Evolutionary conservation across 2,888 invertebrate species (phyloP), one percentile per base, ranked within the genome.

Genomic region (Elegia similella): DNA sequence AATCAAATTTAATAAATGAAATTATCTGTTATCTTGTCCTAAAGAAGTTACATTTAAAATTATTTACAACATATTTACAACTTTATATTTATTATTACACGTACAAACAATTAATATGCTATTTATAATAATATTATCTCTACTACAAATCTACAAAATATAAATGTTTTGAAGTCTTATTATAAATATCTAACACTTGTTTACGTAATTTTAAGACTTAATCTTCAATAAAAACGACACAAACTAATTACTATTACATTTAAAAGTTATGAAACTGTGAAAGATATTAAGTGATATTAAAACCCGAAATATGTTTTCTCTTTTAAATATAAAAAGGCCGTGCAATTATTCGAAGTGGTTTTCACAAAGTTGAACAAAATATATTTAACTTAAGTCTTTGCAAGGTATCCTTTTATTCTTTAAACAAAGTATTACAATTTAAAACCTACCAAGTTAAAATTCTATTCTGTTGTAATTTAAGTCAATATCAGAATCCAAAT

Each of bases 51-150:
- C 58, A 60, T 64, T 59, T 68, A 62, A 67, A 67, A 61, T 62
- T 66, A 64, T 62, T 62, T 69, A 68, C 65, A 68, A 34, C 57
- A 58, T 69, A 65, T 68, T 64, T 69, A 69, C 69, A 68, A 58
- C 46, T 48, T 58, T 63, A 61, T 47, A 34, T 56, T 60, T 61
- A 47, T 23, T 46, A 12, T 38, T 52, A 52, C 15, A 50, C 48
- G 7, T 46, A 55, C 32, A 55, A 44, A 44, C 23, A 32, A 38
- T 52, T 50, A n/a, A 16, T 13, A 29, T 17, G n/a, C 34, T 46
- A 34, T 34, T 46, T 55, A 48, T 55, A 46, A 23, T n/a, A n/a
- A n/a, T n/a, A n/a, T 42, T 38, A 42, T 46, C 16, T 13, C 48
- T 38, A 30, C 48, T 56, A 48, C 16, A 30, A 13, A 29, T 42